Conservation (phyloP, 1,140 invertebrate species). For the Sminthurides bifidus region DNA sequence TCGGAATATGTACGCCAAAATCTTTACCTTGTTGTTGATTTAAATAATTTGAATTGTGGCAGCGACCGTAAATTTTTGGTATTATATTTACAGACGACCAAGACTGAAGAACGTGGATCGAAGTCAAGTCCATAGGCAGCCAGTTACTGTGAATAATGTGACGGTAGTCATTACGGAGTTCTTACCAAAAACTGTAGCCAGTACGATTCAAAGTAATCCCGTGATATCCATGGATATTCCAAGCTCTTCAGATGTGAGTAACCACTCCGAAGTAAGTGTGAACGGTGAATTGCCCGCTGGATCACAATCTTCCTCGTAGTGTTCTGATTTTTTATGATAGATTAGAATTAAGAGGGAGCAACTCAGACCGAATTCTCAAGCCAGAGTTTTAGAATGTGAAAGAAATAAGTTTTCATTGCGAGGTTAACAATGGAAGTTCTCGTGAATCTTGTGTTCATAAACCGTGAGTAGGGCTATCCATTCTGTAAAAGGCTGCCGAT, state of each 20-base stretch:
- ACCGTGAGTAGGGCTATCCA: too few relatives aligned
- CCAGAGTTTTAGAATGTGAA: too few relatives aligned
- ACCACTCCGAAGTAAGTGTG: slow-evolving; percentile 28
- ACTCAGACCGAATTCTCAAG: too few relatives aligned
- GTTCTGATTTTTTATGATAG: too few relatives aligned
- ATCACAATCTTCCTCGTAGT: slow-evolving; percentile 16
- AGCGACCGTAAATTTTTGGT: neutral
- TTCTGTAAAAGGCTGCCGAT: too few relatives aligned
- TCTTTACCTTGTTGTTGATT: neutral
- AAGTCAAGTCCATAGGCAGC: slow-evolving; percentile 73
- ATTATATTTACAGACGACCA: slow-evolving; percentile 38
- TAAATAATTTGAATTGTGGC: neutral
- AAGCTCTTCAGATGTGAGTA: slow-evolving; percentile 26
- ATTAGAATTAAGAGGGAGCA: too few relatives aligned
- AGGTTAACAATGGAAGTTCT: too few relatives aligned
- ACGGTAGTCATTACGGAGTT: slow-evolving; percentile 95
- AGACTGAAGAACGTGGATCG: slow-evolving; percentile 81
- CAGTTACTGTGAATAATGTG: slow-evolving; percentile 90
- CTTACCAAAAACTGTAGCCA: slow-evolving; percentile 55
- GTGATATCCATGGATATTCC: slow-evolving; percentile 23
- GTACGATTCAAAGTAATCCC: slow-evolving; percentile 20
- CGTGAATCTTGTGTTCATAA: too few relatives aligned
- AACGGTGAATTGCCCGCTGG: slow-evolving; percentile 23
- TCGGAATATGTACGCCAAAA: slow-evolving; percentile 30
- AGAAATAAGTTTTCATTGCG: too few relatives aligned